Evolutionary conservation across 2,888 invertebrate genomes (phyloP).

Genomic region (Augiades crinisus): DNA sequence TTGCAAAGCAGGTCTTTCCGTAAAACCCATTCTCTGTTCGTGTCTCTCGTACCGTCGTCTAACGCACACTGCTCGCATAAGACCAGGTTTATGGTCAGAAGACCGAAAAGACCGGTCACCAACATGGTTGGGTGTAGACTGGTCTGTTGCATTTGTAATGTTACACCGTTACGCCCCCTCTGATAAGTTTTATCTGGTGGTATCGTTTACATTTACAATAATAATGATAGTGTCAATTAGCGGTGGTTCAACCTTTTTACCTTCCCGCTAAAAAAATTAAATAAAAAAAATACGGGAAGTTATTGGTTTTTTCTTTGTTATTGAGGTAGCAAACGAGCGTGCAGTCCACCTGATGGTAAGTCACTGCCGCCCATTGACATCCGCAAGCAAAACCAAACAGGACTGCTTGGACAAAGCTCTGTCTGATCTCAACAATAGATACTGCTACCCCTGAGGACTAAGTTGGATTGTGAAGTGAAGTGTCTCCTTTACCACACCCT

Average conservation of each 20-base stretch:
- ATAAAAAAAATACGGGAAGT: too few relatives aligned
- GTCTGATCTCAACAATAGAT: too few relatives aligned
- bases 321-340: too few relatives aligned
- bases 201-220: too few relatives aligned
- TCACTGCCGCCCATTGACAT: neutral
- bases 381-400: neutral
- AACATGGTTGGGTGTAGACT: constrained; percentile 7
- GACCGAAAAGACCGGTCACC: neutral
- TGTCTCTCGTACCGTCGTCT: neutral
- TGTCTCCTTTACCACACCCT: too few relatives aligned
- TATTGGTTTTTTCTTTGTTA: too few relatives aligned
- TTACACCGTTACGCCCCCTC: constrained; percentile 18
- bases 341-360: neutral
- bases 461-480: too few relatives aligned
- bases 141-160: neutral
- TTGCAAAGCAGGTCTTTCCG: neutral
- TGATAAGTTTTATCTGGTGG: neutral
- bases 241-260: too few relatives aligned
- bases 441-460: too few relatives aligned
- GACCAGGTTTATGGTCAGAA: neutral
- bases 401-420: too few relatives aligned
- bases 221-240: too few relatives aligned
- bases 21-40: neutral
- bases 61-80: neutral
- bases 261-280: too few relatives aligned